Evolutionary conservation across 2,113 vertebrate species (phyloP).

Genomic region (Reinhardtius hippoglossoides): DNA sequence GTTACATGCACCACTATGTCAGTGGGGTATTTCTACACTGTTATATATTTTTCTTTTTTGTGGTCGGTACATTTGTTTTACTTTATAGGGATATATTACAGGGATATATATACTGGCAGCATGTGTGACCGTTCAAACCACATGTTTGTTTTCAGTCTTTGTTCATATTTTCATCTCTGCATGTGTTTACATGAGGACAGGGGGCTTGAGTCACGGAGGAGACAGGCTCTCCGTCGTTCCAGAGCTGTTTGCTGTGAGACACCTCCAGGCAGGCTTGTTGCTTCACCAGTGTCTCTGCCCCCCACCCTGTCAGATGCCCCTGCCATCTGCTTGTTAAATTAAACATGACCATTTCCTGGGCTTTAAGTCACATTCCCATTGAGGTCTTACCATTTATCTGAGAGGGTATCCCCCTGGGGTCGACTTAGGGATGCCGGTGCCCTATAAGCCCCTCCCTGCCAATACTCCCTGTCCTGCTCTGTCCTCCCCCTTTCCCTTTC

Average conservation of each 20-base stretch:
- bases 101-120: not conserved
- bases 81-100: not conserved
- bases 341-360: constrained; percentile 86
- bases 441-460: constrained; percentile 27
- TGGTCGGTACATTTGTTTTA: not conserved
- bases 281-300: constrained; percentile 64
- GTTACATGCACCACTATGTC: not conserved
- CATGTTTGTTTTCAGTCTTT: constrained; percentile 17
- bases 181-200: constrained; percentile 62
- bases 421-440: constrained; percentile 73
- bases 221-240: constrained; percentile 33
- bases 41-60: not conserved
- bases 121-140: not conserved
- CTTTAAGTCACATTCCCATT: constrained; percentile 81
- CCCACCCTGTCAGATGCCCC: constrained; percentile 59
- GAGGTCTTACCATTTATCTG: constrained; percentile 82
- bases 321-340: constrained; percentile 86
- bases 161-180: constrained; percentile 12
- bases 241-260: constrained; percentile 59
- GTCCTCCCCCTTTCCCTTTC: constrained; percentile 27
- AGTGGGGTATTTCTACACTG: not conserved
- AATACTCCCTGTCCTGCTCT: no score
- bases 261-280: constrained; percentile 73
- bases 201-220: constrained; percentile 31
- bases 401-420: constrained; percentile 75